Percentiles rank a stretch among this genome's conserved stretches.
These are phyloP conservation scores for Oscheius sp. DNA, from an alignment of 2,888 invertebrate genomes.

Conservation along the genomic window DNA sequence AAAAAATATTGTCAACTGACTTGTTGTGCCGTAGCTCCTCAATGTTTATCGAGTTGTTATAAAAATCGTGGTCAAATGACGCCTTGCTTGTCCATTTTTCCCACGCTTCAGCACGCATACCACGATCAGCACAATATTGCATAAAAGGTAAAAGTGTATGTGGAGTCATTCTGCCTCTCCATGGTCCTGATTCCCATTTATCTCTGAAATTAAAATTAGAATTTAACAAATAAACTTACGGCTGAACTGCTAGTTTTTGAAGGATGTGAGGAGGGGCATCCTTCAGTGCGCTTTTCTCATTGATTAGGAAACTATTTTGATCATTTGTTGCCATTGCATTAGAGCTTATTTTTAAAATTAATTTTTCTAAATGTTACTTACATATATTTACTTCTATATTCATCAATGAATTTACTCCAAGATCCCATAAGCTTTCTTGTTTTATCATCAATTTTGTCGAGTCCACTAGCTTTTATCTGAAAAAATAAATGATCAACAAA, in stretches of 20 bases:
- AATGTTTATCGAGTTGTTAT: constrained; percentile 68
- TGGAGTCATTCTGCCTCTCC: constrained; percentile 64
- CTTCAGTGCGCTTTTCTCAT: constrained; percentile 47
- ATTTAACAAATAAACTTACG: constrained; percentile 36
- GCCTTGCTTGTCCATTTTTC: constrained; percentile 63
- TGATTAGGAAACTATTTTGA: constrained; percentile 55
- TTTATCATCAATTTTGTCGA: constrained; percentile 62
- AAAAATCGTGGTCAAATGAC: constrained; percentile 60
- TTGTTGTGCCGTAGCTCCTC: constrained; percentile 68
- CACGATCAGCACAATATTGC: constrained; percentile 64
- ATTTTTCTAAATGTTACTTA: constrained; percentile 29
- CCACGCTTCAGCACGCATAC: constrained; percentile 60
- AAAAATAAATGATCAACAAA: background rate
- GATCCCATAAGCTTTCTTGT: constrained; percentile 61
- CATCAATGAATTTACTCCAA: constrained; percentile 63
- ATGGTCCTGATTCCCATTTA: constrained; percentile 60
- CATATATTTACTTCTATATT: constrained; percentile 65
- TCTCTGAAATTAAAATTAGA: constrained; percentile 37
- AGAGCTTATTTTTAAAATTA: constrained; percentile 42
- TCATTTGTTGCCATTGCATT: constrained; percentile 66
- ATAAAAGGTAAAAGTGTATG: constrained; percentile 62
- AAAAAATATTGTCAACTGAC: constrained; percentile 35
- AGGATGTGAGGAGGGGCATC: constrained; percentile 67
- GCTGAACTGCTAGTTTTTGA: constrained; percentile 56
- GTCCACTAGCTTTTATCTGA: constrained; percentile 58